Evolutionary conservation across 2,888 invertebrate species (phyloP).

Genomic region (Mesorhabditis sp.): DNA sequence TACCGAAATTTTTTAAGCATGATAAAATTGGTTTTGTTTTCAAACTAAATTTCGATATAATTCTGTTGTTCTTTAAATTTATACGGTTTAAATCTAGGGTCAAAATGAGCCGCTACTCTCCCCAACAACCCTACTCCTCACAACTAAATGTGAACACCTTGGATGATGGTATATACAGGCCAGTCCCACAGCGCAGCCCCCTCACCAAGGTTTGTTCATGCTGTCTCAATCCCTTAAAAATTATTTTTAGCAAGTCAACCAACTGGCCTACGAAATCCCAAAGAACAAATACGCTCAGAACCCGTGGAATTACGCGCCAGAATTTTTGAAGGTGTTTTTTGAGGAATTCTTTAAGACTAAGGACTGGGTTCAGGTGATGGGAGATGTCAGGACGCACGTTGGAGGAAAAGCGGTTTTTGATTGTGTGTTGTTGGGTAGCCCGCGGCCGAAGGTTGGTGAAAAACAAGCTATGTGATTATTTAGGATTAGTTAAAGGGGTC

Average conservation of each 20-base stretch:
- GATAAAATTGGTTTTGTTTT: too few relatives aligned
- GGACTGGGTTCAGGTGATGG: slow-evolving; percentile 42
- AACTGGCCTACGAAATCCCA: slow-evolving; percentile 56
- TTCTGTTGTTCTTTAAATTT: too few relatives aligned
- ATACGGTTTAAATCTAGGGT: too few relatives aligned
- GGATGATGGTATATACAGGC: slow-evolving; percentile 37
- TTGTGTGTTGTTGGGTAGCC: slow-evolving; percentile 54
- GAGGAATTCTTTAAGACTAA: background rate
- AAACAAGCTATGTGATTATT: slow-evolving; percentile 3
- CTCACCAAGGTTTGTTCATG: slow-evolving; percentile 41
- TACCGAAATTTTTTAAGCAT: too few relatives aligned
- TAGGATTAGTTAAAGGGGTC: background rate
- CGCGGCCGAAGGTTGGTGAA: slow-evolving; percentile 45
- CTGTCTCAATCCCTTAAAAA: background rate
- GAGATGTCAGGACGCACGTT: slow-evolving; percentile 46
- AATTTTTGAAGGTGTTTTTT: slow-evolving; percentile 46
- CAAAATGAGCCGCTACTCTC: background rate
- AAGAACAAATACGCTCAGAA: slow-evolving; percentile 56
- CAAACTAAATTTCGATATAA: too few relatives aligned
- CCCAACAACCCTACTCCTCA: background rate
- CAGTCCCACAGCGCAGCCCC: slow-evolving; percentile 43
- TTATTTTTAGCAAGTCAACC: slow-evolving; percentile 56
- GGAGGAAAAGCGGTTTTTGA: slow-evolving; percentile 56
- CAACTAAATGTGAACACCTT: slow-evolving; percentile 1
- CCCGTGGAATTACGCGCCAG: slow-evolving; percentile 56